Evolutionary conservation across 2,113 vertebrate genomes (phyloP), one percentile per base, ranked within the genome.

Genomic region (Gavia stellata): DNA sequence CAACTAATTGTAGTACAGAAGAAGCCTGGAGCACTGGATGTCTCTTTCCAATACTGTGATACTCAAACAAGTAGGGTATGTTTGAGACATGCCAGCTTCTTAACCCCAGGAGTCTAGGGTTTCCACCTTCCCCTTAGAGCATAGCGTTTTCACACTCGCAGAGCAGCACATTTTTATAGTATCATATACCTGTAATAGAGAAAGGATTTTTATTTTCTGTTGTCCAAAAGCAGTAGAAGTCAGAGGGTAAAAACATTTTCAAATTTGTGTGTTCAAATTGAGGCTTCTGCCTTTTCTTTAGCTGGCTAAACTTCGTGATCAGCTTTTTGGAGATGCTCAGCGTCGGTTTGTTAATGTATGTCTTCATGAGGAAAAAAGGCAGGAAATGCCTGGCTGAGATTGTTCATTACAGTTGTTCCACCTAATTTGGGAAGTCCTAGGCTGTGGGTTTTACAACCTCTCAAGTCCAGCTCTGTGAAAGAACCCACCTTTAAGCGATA

Each of bases 1-100:
- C 86, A 93, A 68, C 81, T 96, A 95, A 94, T 84, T 96, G 81
- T 95, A 84, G 33, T 78, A 91, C 33, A 63, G 61, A 95, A 91
- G 81, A 91, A 89, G 44, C 38, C 25, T n/a, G 44, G 44, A 72
- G 67, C 68, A 72, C 88, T 94, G 78, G 77, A 65, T 91, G n/a
- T 71, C 56, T 81, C 61, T 92, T 95, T 92, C 45, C 71, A 82
- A 44, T 59, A 52, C n/a, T 55, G 25, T 66, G 47, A 58, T 85
- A 81, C 21, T 88, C 72, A 73, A 61, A 18, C 24, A 85, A 90
- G 59, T 71, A 83, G 49, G 53, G n/a, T 83, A 52, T 50, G 34
- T 94, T 96, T 86, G 94, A 91, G 77, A 66, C 17, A 14, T 73
- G 75, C 12, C 25, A 94, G 15, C 55, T 94, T 82, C 67, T 97